These are phyloP conservation scores for Proctacanthus coquilletti DNA, from an alignment of 1,140 invertebrate genomes.

Conservation along the genomic window DNA sequence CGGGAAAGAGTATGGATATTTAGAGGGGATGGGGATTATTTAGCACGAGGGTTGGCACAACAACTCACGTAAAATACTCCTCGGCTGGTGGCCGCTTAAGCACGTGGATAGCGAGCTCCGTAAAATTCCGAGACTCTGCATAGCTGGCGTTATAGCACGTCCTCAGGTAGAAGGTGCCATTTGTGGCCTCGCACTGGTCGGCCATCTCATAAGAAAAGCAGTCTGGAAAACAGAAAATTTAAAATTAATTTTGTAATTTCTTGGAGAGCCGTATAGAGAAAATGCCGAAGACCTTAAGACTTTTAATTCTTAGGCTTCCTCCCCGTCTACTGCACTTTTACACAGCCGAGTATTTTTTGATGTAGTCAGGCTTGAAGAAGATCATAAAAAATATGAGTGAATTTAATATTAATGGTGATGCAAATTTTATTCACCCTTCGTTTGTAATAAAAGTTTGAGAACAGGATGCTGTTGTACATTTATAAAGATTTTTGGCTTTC, in stretches of 20 bases:
- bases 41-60: too few relatives aligned
- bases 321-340: too few relatives aligned
- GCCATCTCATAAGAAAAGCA: conserved; percentile 51
- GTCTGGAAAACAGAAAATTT: conserved; percentile 29
- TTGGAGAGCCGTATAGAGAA: too few relatives aligned
- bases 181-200: conserved; percentile 36
- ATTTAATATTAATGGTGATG: too few relatives aligned
- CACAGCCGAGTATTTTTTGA: too few relatives aligned
- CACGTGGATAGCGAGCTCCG: conserved; percentile 35
- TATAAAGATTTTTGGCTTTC: too few relatives aligned
- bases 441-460: too few relatives aligned
- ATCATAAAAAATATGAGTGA: too few relatives aligned
- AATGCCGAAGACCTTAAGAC: too few relatives aligned
- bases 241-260: conserved; percentile 7
- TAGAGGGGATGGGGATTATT: not conserved
- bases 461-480: too few relatives aligned
- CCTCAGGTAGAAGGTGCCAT: conserved; percentile 50
- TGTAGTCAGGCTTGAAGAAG: too few relatives aligned
- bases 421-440: too few relatives aligned
- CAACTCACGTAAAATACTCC: conserved; percentile 69
- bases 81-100: conserved; percentile 56
- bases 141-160: conserved; percentile 37
- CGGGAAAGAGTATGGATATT: conserved; percentile 4
- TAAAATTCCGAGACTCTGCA: conserved; percentile 33
- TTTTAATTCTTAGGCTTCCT: not conserved